Percentiles rank a stretch among this genome's conserved stretches.
phyloP scores from a whole-genome alignment of 1,140 invertebrate genomes.

The Parasteatoda tepidariorum region DNA sequence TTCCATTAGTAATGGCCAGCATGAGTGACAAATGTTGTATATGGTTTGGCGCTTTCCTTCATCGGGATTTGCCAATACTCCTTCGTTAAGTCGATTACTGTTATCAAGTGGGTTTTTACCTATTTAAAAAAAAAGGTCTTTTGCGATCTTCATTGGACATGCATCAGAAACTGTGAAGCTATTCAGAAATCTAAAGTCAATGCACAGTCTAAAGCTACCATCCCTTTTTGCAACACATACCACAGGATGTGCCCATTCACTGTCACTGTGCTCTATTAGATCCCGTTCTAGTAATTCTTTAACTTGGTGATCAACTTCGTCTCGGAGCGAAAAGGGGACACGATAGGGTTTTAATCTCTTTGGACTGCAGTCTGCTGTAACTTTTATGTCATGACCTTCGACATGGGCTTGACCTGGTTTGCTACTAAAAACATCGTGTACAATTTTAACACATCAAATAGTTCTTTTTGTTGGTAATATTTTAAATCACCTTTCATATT shows the following conservation, averaged over 20 bases:
- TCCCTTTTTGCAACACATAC: neutral
- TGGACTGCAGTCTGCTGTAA: neutral
- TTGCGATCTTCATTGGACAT: neutral
- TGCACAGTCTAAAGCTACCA: conserved; percentile 20
- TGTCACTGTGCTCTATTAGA: neutral
- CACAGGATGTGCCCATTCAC: neutral
- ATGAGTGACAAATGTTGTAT: neutral
- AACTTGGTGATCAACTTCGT: neutral
- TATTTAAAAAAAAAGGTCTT: neutral
- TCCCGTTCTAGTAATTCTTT: neutral
- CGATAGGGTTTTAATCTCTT: neutral
- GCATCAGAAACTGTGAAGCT: neutral
- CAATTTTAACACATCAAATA: no score
- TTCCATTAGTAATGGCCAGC: neutral
- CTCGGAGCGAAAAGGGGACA: neutral
- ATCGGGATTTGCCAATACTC: neutral
- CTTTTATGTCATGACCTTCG: neutral
- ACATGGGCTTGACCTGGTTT: neutral
- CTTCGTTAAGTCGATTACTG: neutral
- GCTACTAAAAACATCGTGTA: neutral
- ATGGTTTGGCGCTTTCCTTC: neutral
- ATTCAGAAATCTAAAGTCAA: conserved; percentile 62
- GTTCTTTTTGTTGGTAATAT: no score
- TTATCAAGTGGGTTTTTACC: neutral
- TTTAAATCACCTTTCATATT: no score